These are phyloP conservation scores for Lithophane leautieri DNA, from an alignment of 2,888 invertebrate species.

Conservation along the genomic window DNA sequence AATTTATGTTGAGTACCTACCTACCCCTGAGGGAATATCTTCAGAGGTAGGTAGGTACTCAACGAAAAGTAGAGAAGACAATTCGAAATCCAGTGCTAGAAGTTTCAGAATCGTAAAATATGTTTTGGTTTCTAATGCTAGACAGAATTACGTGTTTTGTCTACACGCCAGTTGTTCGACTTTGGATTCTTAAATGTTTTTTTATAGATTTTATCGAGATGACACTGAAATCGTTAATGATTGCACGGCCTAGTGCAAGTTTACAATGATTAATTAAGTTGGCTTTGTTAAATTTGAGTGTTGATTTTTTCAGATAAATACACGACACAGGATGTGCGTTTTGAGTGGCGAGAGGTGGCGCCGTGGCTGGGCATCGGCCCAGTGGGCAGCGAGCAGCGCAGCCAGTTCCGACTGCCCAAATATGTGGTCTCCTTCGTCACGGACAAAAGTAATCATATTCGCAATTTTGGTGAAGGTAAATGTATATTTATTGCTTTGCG, in stretches of 20 bases:
- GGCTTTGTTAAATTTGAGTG: conserved; percentile 15
- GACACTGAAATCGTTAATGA: conserved; percentile 40
- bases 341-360: conserved; percentile 91
- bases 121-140: conserved; percentile 55
- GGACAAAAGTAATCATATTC: conserved; percentile 91
- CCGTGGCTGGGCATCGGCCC: conserved; percentile 87
- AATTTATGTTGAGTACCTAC: background rate
- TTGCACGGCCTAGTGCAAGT: conserved; percentile 29
- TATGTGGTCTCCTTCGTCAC: conserved; percentile 92
- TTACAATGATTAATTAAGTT: conserved; percentile 33
- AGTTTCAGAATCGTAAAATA: conserved; percentile 53
- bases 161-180: conserved; percentile 65
- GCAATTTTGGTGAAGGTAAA: conserved; percentile 92
- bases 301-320: conserved; percentile 86
- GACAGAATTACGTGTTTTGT: conserved; percentile 67
- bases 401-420: conserved; percentile 91
- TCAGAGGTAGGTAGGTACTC: background rate
- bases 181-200: conserved; percentile 56
- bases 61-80: background rate
- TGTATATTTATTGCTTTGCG: conserved; percentile 89
- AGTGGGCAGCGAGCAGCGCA: conserved; percentile 86
- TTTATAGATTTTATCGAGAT: conserved; percentile 40
- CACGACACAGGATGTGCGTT: conserved; percentile 91
- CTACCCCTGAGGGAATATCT: background rate
- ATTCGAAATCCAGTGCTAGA: conserved; percentile 30